Percentiles rank a stretch among this genome's conserved stretches.
These are phyloP conservation scores for Masnerella sp. DNA, from an alignment of 2,888 invertebrate species.

Conservation along the genomic window DNA sequence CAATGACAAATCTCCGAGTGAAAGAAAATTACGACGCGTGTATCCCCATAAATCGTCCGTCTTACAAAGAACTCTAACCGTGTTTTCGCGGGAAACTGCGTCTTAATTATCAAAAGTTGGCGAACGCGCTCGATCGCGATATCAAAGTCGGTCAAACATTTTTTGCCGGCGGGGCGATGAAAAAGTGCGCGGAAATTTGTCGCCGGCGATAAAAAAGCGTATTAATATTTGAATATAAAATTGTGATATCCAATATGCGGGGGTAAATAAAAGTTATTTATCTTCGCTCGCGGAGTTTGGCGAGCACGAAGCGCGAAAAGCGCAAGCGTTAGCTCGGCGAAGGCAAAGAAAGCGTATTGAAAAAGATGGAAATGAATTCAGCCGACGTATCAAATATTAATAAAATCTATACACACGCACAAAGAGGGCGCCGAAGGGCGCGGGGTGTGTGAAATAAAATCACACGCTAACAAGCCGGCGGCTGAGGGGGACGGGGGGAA, in stretches of 20 bases:
- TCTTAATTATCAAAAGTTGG: no score
- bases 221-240: conserved; percentile 41
- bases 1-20: no score
- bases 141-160: no score
- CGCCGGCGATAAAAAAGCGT: conserved; percentile 18
- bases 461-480: conserved; percentile 30
- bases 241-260: conserved; percentile 41
- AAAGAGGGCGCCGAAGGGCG: not conserved
- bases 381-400: conserved; percentile 49
- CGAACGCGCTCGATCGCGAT: no score
- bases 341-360: conserved; percentile 47
- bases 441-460: conserved; percentile 36
- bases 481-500: not conserved
- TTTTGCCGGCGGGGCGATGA: no score
- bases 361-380: conserved; percentile 49
- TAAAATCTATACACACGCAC: conserved; percentile 33
- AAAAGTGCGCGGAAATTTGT: conserved; percentile 9
- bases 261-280: conserved; percentile 41
- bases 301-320: conserved; percentile 19
- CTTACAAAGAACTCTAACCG: no score
- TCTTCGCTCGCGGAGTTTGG: conserved; percentile 22
- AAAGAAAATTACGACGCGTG: no score
- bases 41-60: no score
- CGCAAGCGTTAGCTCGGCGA: conserved; percentile 33
- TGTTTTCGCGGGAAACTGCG: no score